A percentile compares a stretch with the other conserved stretches of the same genome.
Conservation (phyloP, 2,797 vertebrate genomes). For the Enteromius radiatus region DNA sequence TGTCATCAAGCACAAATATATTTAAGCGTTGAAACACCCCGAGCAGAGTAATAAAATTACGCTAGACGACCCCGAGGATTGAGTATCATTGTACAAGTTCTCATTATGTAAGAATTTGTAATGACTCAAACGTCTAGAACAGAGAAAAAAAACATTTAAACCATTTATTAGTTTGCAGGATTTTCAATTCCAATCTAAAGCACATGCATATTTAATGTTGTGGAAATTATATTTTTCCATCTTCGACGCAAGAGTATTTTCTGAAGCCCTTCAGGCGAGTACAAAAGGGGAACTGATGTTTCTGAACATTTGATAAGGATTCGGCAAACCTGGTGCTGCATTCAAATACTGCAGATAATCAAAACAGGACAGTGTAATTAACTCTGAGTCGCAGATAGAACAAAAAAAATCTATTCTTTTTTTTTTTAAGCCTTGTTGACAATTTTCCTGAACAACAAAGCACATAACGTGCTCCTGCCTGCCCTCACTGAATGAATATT, state of each 20-base stretch:
- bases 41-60: background rate
- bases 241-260: background rate
- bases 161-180: background rate
- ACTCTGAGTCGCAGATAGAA: constrained; percentile 14
- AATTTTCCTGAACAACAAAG: background rate
- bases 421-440: background rate
- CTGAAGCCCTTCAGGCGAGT: background rate
- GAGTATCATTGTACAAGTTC: background rate
- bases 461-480: background rate
- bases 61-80: background rate
- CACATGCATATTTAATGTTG: constrained; percentile 33
- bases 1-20: background rate
- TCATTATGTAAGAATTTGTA: background rate
- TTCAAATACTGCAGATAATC: constrained; percentile 23
- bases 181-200: constrained; percentile 13
- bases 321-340: constrained; percentile 4
- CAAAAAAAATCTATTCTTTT: constrained; percentile 12
- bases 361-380: constrained; percentile 7
- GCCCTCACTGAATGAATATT: background rate
- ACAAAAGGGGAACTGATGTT: constrained; percentile 15
- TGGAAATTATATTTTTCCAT: background rate
- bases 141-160: background rate
- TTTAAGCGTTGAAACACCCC: background rate
- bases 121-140: background rate
- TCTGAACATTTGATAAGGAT: constrained; percentile 19